Percentiles rank a stretch among this genome's conserved stretches.
These are phyloP conservation scores for Mesoligia furuncula DNA, from an alignment of 2,888 invertebrate genomes.

Conservation along the genomic window DNA sequence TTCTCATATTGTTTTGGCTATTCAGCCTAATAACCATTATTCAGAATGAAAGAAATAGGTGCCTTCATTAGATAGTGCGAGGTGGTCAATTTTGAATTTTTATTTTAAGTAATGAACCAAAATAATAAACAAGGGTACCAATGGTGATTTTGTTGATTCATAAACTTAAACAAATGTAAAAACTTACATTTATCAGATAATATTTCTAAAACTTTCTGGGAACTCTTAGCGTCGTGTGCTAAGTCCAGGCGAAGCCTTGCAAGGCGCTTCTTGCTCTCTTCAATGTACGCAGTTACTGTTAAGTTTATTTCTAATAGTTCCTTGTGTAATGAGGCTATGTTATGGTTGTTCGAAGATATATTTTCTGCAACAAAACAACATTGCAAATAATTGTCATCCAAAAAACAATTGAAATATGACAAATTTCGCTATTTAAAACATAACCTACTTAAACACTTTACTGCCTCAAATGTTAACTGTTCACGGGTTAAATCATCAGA, in stretches of 20 bases:
- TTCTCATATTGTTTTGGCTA: not conserved
- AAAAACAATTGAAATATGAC: constrained; percentile 78
- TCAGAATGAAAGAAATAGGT: not conserved
- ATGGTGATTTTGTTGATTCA: not conserved
- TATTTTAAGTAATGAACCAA: too few species aligned
- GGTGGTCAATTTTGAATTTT: not conserved
- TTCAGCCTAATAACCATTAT: not conserved
- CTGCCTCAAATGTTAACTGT: constrained; percentile 81
- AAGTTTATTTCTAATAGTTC: constrained; percentile 87
- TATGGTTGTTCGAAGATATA: constrained; percentile 80
- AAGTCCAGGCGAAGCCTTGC: constrained; percentile 77
- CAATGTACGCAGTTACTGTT: constrained; percentile 83
- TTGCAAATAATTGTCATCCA: constrained; percentile 53
- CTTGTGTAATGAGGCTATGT: constrained; percentile 81
- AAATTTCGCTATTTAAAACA: constrained; percentile 83
- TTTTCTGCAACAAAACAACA: constrained; percentile 82
- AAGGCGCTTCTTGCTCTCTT: constrained; percentile 83
- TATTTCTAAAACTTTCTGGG: constrained; percentile 83
- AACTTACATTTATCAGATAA: constrained; percentile 82
- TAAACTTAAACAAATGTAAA: constrained; percentile 32
- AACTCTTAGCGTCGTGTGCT: constrained; percentile 81
- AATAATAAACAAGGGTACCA: not conserved
- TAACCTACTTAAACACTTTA: constrained; percentile 87
- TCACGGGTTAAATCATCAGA: constrained; percentile 84
- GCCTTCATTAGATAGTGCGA: not conserved